Evolutionary conservation across 2,113 vertebrate species (phyloP).

Genomic region (Tenrec ecaudatus): DNA sequence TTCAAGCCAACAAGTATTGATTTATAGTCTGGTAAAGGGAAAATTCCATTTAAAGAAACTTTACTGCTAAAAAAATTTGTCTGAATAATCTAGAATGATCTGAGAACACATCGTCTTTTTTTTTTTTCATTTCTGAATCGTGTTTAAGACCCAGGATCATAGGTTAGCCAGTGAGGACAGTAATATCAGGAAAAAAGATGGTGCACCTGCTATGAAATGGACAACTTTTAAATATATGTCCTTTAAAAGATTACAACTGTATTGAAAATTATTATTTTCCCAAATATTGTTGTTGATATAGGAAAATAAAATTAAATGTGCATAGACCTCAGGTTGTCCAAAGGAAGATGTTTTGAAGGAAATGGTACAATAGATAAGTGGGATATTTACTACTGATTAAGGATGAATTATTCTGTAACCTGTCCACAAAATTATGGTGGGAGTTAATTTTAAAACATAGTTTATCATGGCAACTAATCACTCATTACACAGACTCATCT

Average conservation of each 20-base stretch:
- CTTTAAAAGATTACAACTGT: constrained; percentile 48
- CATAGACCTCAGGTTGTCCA: constrained; percentile 2
- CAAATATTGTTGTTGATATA: constrained; percentile 49
- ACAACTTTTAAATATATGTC: background rate
- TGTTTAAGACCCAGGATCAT: constrained; percentile 17
- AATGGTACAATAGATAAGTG: constrained; percentile 1
- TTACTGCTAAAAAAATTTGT: constrained; percentile 54
- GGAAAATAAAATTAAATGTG: constrained; percentile 48
- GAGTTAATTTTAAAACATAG: constrained; percentile 18
- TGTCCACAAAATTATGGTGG: constrained; percentile 45
- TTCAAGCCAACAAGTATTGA: constrained; percentile 23
- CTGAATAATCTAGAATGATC: constrained; percentile 57
- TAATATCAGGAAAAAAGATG: background rate
- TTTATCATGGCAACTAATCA: constrained; percentile 35
- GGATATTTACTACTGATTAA: constrained; percentile 20
- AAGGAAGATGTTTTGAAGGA: constrained; percentile 31
- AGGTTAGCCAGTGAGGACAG: background rate
- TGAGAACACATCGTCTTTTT: background rate
- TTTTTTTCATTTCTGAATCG: constrained; percentile 49
- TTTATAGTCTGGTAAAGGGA: background rate
- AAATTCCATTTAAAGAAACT: constrained; percentile 38
- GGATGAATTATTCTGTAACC: constrained; percentile 31
- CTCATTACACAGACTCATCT: constrained; percentile 1
- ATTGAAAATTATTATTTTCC: constrained; percentile 46
- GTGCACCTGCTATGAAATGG: background rate